A percentile compares a stretch with the other conserved stretches of the same genome.
phyloP scores from a whole-genome alignment of 2,888 invertebrate species.

The Drosophila neonasuta region DNA sequence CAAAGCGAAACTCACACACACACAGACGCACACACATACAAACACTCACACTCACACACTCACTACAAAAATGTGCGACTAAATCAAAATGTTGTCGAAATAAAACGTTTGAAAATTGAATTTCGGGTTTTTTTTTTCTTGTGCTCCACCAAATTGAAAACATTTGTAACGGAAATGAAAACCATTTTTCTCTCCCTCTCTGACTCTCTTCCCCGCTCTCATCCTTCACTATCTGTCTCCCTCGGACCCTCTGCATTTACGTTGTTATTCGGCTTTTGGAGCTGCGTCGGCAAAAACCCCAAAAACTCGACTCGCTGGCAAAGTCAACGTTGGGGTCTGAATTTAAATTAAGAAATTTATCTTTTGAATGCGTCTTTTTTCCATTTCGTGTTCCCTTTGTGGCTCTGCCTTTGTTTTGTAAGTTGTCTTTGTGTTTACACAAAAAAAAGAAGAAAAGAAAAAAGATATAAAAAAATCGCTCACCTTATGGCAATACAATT shows the following conservation, averaged over 20 bases:
- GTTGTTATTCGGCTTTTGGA: conserved; percentile 11
- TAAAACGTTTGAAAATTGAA: conserved; percentile 78
- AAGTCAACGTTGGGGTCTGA: conserved; percentile 67
- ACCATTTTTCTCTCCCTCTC: conserved; percentile 42
- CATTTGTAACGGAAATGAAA: conserved; percentile 78
- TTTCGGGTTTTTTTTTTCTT: conserved; percentile 42
- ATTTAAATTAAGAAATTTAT: conserved; percentile 79
- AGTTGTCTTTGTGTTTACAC: conserved; percentile 51
- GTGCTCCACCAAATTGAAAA: conserved; percentile 67
- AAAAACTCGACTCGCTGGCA: conserved; percentile 58
- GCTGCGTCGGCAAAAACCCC: conserved; percentile 36
- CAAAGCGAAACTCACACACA: conserved; percentile 50
- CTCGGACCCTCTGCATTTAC: neutral
- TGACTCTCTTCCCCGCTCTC: neutral
- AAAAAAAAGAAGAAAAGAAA: conserved; percentile 11
- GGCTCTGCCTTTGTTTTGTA: conserved; percentile 54
- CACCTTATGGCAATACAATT: conserved; percentile 64
- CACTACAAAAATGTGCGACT: conserved; percentile 55
- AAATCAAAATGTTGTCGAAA: conserved; percentile 78
- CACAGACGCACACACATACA: neutral
- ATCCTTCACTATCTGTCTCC: neutral
- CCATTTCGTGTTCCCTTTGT: conserved; percentile 48
- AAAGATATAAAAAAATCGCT: conserved; percentile 48
- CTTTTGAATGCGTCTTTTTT: conserved; percentile 66
- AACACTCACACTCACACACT: neutral